Evolutionary conservation across 2,797 vertebrate species (phyloP), one percentile per base, ranked within the genome.

Genomic region (Perodicticus potto): DNA sequence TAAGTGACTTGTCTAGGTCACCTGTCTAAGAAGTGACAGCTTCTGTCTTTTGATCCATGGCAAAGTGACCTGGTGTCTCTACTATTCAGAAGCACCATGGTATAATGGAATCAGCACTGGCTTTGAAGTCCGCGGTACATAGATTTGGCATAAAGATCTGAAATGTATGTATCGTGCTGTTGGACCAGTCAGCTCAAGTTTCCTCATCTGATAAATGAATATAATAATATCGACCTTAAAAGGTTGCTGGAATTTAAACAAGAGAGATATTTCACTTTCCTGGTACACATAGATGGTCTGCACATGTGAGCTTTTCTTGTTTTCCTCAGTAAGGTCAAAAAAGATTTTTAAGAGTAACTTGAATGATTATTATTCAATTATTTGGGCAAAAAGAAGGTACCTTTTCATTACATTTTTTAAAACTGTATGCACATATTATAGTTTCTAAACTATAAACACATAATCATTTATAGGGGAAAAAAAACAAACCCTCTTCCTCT

Each of bases 41-140:
- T 87, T 91, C 86, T 85, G n/a, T 83, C 72, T 96, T 96, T 96
- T 94, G 94, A 94, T 96, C 72, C 85, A 14, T 90, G 92, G 91
- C 53, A 87, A 85, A 95, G 86, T 96, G 94, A 96, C 95, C 89
- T 95, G 63, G 65, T 86, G 81, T 93, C 59, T 83, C 55, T 92
- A 3, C 89, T 97, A 89, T 80, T 95, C 59, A 80, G 57, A 93
- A n/a, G 55, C 43, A 65, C 69, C 40, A 59, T 74, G 40, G 49
- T 92, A 83, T 74, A 92, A 83, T 55, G 73, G 53, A 92, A 65
- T 76, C 93, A 86, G 37, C n/a, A 34, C 2, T 59, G 81, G 57
- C 77, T 94, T 95, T 97, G 86, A 93, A 97, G 70, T 94, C 53
- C 53, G 76, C 82, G 63, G 83, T 55, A 49, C 29, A 53, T 76